Evolutionary conservation across 2,888 invertebrate species (phyloP).

Genomic region (Aspidapion aeneum): DNA sequence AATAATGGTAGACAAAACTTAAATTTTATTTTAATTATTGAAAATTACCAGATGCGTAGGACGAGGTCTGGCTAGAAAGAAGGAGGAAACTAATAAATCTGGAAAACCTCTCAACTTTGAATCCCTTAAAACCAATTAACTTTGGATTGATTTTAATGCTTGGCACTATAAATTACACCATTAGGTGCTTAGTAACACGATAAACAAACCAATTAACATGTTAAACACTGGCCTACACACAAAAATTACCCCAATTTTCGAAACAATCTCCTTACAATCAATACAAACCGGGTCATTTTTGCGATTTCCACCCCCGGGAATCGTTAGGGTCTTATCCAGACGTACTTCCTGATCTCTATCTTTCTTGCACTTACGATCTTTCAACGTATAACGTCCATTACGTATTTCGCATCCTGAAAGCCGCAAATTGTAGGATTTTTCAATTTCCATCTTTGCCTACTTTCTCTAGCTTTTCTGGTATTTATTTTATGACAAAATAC

Average conservation of each 20-base stretch:
- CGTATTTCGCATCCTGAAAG: too few relatives aligned
- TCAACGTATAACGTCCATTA: neutral
- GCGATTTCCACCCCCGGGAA: slow-evolving; percentile 34
- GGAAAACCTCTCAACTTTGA: slow-evolving; percentile 1
- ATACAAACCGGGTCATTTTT: slow-evolving; percentile 24
- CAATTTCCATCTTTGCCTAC: too few relatives aligned
- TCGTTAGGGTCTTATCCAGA: slow-evolving; percentile 22
- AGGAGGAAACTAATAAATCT: neutral
- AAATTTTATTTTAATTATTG: neutral
- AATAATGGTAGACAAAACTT: neutral
- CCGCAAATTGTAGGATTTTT: too few relatives aligned
- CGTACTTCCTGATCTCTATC: slow-evolving; percentile 11
- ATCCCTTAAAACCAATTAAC: slow-evolving; percentile 12
- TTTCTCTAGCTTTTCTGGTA: too few relatives aligned
- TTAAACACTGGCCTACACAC: slow-evolving; percentile 27
- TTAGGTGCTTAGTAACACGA: slow-evolving; percentile 29
- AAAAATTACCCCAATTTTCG: slow-evolving; percentile 18
- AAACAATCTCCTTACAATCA: slow-evolving; percentile 24
- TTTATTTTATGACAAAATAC: too few relatives aligned
- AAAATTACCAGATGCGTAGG: neutral
- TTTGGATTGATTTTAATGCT: slow-evolving; percentile 13
- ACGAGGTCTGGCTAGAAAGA: neutral
- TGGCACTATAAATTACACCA: slow-evolving; percentile 3
- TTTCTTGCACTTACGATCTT: neutral
- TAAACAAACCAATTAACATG: slow-evolving; percentile 31